A percentile compares a stretch with the other conserved stretches of the same genome.
phyloP scores from a whole-genome alignment of 2,113 vertebrate genomes.

The Pollachius pollachius region DNA sequence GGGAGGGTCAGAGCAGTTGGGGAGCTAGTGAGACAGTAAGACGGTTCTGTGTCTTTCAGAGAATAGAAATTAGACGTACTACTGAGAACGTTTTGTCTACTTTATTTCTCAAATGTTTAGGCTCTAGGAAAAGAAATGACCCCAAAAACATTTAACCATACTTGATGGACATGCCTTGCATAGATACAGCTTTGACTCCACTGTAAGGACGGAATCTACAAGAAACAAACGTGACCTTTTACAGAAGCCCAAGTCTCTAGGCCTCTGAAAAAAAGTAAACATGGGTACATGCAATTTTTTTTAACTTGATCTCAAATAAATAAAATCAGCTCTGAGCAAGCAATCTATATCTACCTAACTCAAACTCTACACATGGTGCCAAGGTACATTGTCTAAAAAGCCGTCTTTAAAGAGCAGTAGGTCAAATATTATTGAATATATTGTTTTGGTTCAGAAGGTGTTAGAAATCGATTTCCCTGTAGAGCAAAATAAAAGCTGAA shows the following conservation, averaged over 20 bases:
- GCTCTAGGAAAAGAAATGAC: slow-evolving; percentile 29
- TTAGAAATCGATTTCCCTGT: neutral
- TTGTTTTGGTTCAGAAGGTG: neutral
- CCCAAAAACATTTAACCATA: slow-evolving; percentile 14
- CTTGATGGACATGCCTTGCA: slow-evolving; percentile 10
- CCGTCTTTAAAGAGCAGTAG: neutral
- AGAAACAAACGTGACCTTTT: slow-evolving; percentile 1
- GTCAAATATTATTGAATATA: slow-evolving; percentile 19
- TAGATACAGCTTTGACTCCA: slow-evolving; percentile 33
- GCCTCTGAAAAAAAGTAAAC: neutral
- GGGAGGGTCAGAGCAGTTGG: slow-evolving; percentile 45
- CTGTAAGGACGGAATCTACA: slow-evolving; percentile 25
- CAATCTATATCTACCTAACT: neutral
- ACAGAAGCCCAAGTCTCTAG: slow-evolving; percentile 15
- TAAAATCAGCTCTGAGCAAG: neutral
- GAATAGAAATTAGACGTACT: slow-evolving; percentile 59
- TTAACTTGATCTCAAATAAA: slow-evolving; percentile 34
- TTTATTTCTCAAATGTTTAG: slow-evolving; percentile 57
- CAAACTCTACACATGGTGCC: too few relatives aligned
- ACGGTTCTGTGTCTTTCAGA: slow-evolving; percentile 26
- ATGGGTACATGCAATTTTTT: slow-evolving; percentile 14
- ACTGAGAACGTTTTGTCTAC: slow-evolving; percentile 53
- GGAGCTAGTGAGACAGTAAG: slow-evolving; percentile 37
- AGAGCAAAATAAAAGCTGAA: slow-evolving; percentile 9
- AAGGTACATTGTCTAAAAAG: neutral